These are phyloP conservation scores for Cacatua alba DNA, from an alignment of 2,113 vertebrate species.

Conservation along the genomic window DNA sequence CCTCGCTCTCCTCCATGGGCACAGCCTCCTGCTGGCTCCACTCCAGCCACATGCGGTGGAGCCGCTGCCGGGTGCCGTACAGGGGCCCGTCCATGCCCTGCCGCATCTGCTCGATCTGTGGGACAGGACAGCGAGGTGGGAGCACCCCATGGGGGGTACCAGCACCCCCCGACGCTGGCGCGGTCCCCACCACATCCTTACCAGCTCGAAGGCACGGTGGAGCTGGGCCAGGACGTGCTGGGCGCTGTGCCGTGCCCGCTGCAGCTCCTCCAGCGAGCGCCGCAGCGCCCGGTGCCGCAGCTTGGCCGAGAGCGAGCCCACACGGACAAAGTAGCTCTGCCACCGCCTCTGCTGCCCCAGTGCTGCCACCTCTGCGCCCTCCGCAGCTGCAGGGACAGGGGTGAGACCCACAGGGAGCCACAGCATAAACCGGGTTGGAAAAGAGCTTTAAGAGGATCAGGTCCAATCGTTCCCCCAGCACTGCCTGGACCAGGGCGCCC, in stretches of 20 bases:
- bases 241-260: slow-evolving; percentile 72
- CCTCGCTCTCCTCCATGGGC: background rate
- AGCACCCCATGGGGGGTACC: accelerated
- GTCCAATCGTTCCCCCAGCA: background rate
- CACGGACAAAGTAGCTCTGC: slow-evolving; percentile 85
- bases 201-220: slow-evolving; percentile 83
- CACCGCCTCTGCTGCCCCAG: slow-evolving; percentile 9
- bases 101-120: slow-evolving; percentile 54
- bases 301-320: slow-evolving; percentile 85
- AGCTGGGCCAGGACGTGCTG: slow-evolving; percentile 79
- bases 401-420: background rate
- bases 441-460: background rate
- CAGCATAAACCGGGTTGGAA: background rate
- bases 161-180: accelerated
- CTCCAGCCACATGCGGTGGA: slow-evolving; percentile 79
- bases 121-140: background rate
- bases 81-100: slow-evolving; percentile 30
- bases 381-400: background rate
- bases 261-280: slow-evolving; percentile 83
- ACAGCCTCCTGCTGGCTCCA: slow-evolving; percentile 65
- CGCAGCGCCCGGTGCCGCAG: slow-evolving; percentile 84
- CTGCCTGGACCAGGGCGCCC: background rate
- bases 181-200: background rate
- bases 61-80: slow-evolving; percentile 65
- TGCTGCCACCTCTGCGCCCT: accelerated